Conservation (phyloP, 2,797 vertebrate species). For the Phalanger gymnotis region DNA sequence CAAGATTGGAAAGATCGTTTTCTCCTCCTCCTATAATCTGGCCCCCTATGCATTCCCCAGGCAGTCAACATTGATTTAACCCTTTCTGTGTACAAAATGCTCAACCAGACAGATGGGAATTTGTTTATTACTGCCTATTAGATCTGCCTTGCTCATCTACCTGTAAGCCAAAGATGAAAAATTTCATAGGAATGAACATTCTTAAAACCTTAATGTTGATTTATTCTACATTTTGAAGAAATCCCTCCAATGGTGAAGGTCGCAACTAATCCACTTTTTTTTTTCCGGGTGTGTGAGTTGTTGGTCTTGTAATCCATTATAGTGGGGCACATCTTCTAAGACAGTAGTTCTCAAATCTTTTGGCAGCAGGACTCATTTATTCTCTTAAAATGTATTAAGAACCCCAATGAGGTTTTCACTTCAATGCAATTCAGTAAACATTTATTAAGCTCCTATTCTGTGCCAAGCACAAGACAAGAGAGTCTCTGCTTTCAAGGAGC, state of each 20-base stretch:
- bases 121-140: not conserved
- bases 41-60: not conserved
- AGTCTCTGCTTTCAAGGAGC: not conserved
- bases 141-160: not conserved
- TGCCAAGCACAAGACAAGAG: not conserved
- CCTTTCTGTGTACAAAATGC: not conserved
- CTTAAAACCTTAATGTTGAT: not conserved
- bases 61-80: constrained; percentile 27
- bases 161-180: not conserved
- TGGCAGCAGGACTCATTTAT: not conserved
- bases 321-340: not conserved
- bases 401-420: not conserved
- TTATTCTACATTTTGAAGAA: constrained; percentile 28
- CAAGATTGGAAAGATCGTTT: not conserved
- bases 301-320: not conserved
- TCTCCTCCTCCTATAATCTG: not conserved
- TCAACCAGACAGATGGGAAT: constrained; percentile 20
- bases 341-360: not conserved
- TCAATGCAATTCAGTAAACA: not conserved
- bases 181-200: not conserved
- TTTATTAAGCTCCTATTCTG: not conserved
- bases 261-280: not conserved
- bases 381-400: not conserved
- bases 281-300: not conserved
- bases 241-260: not conserved